These are phyloP conservation scores for Pseudomyrmex sp. DNA, from an alignment of 1,140 invertebrate species.

Conservation along the genomic window DNA sequence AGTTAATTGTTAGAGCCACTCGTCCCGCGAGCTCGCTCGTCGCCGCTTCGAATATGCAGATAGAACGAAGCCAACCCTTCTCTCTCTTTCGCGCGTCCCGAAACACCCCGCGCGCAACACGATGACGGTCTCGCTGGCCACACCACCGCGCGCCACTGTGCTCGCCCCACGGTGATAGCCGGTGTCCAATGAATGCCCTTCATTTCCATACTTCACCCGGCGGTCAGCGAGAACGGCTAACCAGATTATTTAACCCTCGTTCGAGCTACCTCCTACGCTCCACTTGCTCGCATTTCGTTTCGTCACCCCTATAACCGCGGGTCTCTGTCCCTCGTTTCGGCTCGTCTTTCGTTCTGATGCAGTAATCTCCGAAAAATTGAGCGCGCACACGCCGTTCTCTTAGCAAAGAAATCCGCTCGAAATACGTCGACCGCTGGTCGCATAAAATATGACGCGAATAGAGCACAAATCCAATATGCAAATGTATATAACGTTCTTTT, in stretches of 20 bases:
- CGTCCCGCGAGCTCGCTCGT: constrained; percentile 40
- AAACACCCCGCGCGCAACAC: background rate
- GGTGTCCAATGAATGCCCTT: constrained; percentile 82
- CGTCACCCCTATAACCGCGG: background rate
- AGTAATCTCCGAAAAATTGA: constrained; percentile 52
- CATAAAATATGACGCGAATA: background rate
- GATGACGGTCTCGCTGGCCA: constrained; percentile 13
- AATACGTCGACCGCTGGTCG: background rate
- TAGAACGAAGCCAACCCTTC: constrained; percentile 68
- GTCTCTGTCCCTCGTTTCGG: constrained; percentile 1
- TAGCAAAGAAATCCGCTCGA: background rate
- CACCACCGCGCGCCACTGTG: constrained; percentile 21
- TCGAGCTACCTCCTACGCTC: constrained; percentile 54
- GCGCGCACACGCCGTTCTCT: background rate
- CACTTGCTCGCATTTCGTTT: constrained; percentile 18
- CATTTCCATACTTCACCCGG: constrained; percentile 83
- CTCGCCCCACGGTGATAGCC: constrained; percentile 60
- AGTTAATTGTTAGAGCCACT: constrained; percentile 82
- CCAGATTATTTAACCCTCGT: constrained; percentile 83
- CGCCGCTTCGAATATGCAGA: constrained; percentile 67
- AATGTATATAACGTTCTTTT: background rate
- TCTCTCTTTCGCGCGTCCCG: background rate
- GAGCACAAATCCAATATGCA: background rate
- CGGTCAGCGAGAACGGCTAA: constrained; percentile 81
- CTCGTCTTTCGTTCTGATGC: background rate